phyloP scores from a whole-genome alignment of 1,140 invertebrate species.

The Tetramorium alpestre region DNA sequence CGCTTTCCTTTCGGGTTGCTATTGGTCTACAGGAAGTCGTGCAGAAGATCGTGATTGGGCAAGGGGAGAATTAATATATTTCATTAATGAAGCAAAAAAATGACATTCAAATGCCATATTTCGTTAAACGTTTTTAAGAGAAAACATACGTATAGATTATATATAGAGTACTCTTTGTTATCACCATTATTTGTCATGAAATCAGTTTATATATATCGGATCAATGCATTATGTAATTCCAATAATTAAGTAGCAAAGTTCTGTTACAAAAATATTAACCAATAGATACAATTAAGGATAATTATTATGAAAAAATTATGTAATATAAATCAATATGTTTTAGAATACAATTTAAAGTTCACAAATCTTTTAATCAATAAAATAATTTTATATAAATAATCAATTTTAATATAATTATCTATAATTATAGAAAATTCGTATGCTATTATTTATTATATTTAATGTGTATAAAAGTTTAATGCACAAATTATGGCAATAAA shows the following conservation, averaged over 20 bases:
- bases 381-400: neutral
- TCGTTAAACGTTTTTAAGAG: neutral
- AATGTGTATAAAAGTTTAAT: neutral
- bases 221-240: slow-evolving; percentile 9
- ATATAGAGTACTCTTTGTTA: neutral
- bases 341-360: neutral
- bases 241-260: slow-evolving; percentile 2
- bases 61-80: slow-evolving; percentile 11
- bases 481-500: neutral
- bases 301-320: neutral
- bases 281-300: neutral
- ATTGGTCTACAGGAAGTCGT: slow-evolving; percentile 38
- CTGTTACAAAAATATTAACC: neutral
- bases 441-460: neutral
- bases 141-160: neutral
- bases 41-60: slow-evolving; percentile 40
- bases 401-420: neutral
- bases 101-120: neutral
- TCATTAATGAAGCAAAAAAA: neutral
- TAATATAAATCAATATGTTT: neutral
- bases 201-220: slow-evolving; percentile 26
- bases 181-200: neutral
- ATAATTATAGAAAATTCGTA: neutral
- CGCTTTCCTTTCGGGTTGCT: slow-evolving; percentile 35
- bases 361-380: neutral